A percentile compares a stretch with the other conserved stretches of the same genome.
Conservation (phyloP, 2,113 vertebrate genomes). For the Suricata suricatta region DNA sequence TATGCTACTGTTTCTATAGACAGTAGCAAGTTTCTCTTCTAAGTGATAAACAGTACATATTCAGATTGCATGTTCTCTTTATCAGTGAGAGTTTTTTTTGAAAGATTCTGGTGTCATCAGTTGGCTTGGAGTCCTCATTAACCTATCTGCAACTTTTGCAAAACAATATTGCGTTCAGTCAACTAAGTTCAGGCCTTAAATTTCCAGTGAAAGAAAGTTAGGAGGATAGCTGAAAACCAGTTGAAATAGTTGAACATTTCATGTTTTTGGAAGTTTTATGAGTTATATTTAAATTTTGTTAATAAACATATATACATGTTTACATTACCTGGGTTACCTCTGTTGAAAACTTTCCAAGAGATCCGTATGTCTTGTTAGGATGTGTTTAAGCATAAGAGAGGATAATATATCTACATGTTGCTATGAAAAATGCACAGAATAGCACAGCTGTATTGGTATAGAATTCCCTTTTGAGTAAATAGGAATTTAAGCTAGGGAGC, state of each 20-base stretch:
- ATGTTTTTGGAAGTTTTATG: neutral
- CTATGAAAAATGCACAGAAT: neutral
- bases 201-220: neutral
- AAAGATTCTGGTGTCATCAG: neutral
- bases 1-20: neutral
- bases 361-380: neutral
- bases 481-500: slow-evolving; percentile 18
- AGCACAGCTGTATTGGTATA: neutral
- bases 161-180: neutral
- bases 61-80: neutral
- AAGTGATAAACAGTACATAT: neutral
- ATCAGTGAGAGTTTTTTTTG: neutral
- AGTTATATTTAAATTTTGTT: neutral
- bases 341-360: slow-evolving; percentile 16
- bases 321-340: slow-evolving; percentile 18
- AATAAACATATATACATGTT: neutral
- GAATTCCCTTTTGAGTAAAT: slow-evolving; percentile 51
- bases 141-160: neutral
- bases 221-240: neutral
- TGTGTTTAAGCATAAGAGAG: slow-evolving; percentile 23
- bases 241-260: neutral
- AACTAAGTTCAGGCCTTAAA: neutral
- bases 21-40: slow-evolving; percentile 4
- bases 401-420: neutral
- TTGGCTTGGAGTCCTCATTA: neutral